phyloP scores from a whole-genome alignment of 1,140 invertebrate species.

The Cheumatopsyche charites region DNA sequence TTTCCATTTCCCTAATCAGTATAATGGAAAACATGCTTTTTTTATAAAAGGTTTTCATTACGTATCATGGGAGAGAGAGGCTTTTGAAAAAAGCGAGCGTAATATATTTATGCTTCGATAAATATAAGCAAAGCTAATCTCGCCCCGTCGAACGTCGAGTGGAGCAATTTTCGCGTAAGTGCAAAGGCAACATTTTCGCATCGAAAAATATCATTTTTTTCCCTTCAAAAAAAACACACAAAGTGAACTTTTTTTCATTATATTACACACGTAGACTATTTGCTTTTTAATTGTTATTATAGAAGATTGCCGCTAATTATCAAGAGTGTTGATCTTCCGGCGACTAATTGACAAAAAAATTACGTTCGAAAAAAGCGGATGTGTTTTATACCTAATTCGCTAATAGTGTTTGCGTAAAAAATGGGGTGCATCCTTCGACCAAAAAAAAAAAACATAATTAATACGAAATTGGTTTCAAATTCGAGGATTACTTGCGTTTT shows the following conservation, averaged over 20 bases:
- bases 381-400: constrained; percentile 8
- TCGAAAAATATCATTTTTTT: neutral
- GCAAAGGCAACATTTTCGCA: constrained; percentile 15
- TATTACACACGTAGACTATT: too few relatives aligned
- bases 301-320: neutral
- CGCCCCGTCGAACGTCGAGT: constrained; percentile 22
- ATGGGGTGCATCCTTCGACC: neutral
- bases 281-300: constrained; percentile 2
- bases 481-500: neutral
- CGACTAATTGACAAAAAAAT: constrained; percentile 1
- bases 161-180: constrained; percentile 31
- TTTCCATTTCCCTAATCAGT: constrained; percentile 46
- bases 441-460: neutral
- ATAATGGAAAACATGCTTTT: constrained; percentile 49
- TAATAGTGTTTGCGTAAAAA: constrained; percentile 5
- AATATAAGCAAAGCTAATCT: constrained; percentile 46
- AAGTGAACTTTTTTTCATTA: too few relatives aligned
- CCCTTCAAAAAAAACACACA: too few relatives aligned
- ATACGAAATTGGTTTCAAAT: neutral
- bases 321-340: neutral
- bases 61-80: constrained; percentile 20
- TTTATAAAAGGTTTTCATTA: constrained; percentile 48
- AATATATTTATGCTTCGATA: constrained; percentile 45
- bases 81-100: constrained; percentile 41
- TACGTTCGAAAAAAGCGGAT: neutral